Conservation (phyloP, 1,140 invertebrate species). For the Zaprionus camerounensis region DNA sequence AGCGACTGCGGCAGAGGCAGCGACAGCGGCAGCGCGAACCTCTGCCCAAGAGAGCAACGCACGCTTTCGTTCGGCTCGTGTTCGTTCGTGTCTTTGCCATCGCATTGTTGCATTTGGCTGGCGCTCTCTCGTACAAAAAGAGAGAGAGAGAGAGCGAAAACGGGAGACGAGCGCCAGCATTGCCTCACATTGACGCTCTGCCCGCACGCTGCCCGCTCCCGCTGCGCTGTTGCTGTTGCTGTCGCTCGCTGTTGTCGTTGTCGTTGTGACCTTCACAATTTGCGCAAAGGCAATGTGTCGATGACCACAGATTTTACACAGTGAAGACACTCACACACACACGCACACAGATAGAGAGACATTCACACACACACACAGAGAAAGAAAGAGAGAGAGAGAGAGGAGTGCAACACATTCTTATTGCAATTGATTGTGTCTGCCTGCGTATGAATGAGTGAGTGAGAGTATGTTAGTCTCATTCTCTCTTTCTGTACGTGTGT, state of each 20-base stretch:
- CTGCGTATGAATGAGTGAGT: slow-evolving; percentile 1
- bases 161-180: slow-evolving; percentile 52
- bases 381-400: slow-evolving; percentile 38
- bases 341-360: slow-evolving; percentile 23
- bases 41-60: slow-evolving; percentile 57
- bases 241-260: slow-evolving; percentile 57
- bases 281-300: slow-evolving; percentile 85
- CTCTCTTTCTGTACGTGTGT: slow-evolving; percentile 11
- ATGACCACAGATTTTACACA: slow-evolving; percentile 84
- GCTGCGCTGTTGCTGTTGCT: slow-evolving; percentile 32
- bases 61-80: slow-evolving; percentile 61
- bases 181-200: slow-evolving; percentile 60
- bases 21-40: background rate
- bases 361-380: slow-evolving; percentile 19
- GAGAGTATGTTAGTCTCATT: background rate
- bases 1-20: background rate
- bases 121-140: slow-evolving; percentile 6
- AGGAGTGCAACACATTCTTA: slow-evolving; percentile 72
- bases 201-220: slow-evolving; percentile 26
- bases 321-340: slow-evolving; percentile 54
- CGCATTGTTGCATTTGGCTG: slow-evolving; percentile 38
- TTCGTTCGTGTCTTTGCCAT: slow-evolving; percentile 46
- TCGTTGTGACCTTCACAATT: slow-evolving; percentile 85
- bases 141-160: slow-evolving; percentile 33
- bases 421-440: slow-evolving; percentile 72